Conservation (phyloP, 1,140 invertebrate species). For the Lethocerus indicus region DNA sequence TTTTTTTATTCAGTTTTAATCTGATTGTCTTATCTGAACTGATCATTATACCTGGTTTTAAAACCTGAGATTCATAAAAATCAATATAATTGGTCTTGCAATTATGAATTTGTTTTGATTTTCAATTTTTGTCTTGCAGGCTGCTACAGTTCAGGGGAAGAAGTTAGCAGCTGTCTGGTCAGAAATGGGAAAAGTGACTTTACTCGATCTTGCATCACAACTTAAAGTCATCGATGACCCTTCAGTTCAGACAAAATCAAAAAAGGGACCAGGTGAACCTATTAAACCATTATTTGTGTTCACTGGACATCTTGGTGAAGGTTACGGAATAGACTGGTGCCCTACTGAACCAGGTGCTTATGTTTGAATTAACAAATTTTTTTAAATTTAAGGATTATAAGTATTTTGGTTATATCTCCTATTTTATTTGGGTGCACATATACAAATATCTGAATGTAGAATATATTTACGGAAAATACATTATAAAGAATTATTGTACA, state of each 20-base stretch:
- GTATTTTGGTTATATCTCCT: constrained; percentile 2
- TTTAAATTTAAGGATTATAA: constrained; percentile 1
- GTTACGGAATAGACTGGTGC: constrained; percentile 92
- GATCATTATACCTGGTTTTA: no score
- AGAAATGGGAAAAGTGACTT: constrained; percentile 72
- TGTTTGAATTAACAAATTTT: constrained; percentile 7
- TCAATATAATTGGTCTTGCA: no score
- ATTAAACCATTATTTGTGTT: constrained; percentile 69
- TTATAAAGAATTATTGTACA: not conserved
- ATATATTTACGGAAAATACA: not conserved
- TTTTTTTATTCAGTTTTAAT: no score
- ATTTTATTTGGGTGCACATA: not conserved
- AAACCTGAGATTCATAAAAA: no score
- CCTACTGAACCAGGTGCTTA: constrained; percentile 47
- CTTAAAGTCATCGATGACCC: constrained; percentile 34
- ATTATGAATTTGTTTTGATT: no score
- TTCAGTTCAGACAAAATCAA: constrained; percentile 29
- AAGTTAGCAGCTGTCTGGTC: constrained; percentile 77
- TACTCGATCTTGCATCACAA: constrained; percentile 77
- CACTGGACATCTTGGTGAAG: constrained; percentile 79
- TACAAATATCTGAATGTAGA: not conserved
- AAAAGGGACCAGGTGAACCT: constrained; percentile 21
- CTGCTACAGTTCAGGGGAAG: constrained; percentile 30
- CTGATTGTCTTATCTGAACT: no score
- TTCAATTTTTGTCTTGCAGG: no score